Conservation (phyloP, 2,797 vertebrate species). For the Lycodopsis pacificus region DNA sequence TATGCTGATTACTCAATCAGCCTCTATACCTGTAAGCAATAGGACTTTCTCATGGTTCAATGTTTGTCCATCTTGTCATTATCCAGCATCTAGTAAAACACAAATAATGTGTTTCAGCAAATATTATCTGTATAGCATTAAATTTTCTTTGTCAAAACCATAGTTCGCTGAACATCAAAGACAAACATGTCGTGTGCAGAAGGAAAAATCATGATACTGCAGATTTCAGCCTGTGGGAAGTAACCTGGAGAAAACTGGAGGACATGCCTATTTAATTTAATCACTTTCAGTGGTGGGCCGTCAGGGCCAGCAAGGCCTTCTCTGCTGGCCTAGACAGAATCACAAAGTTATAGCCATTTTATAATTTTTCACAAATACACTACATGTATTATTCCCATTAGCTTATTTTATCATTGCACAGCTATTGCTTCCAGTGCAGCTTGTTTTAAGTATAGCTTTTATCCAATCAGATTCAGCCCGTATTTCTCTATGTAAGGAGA, state of each 20-base stretch:
- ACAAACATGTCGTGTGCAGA: neutral
- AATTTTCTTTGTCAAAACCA: neutral
- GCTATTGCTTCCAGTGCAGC: no score
- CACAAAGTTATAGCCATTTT: no score
- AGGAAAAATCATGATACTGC: constrained; percentile 1
- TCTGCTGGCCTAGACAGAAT: no score
- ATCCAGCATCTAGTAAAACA: constrained; percentile 3
- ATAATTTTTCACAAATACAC: no score
- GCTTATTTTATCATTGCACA: no score
- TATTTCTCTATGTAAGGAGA: no score
- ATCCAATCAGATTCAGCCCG: no score
- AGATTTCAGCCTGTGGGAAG: neutral
- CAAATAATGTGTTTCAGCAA: neutral
- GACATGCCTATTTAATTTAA: constrained; percentile 12
- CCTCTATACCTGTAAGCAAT: constrained; percentile 18
- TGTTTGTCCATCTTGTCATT: constrained; percentile 4
- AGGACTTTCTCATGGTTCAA: constrained; percentile 5
- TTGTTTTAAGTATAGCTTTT: no score
- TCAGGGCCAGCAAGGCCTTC: no score
- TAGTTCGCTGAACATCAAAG: neutral
- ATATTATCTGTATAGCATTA: neutral
- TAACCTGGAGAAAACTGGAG: neutral
- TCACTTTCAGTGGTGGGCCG: neutral
- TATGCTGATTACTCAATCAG: constrained; percentile 25
- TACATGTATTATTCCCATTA: no score